Evolutionary conservation across 30 jellyfish, hydroid and myxozoan species (phyloP), one percentile per base, ranked within the genome.

Genomic region (Catostylus mosaicus): DNA sequence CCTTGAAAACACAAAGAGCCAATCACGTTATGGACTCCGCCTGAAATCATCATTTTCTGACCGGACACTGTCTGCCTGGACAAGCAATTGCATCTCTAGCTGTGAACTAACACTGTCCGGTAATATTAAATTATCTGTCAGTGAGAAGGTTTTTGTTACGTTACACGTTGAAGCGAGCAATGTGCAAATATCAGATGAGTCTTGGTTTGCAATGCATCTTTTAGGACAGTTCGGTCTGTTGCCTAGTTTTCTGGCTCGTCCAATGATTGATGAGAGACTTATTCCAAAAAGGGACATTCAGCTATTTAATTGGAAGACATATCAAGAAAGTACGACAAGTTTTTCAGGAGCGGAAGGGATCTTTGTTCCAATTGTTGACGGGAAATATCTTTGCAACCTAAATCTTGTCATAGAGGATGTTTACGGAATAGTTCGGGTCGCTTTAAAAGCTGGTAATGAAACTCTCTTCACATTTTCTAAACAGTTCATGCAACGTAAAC

Each of bases 231-330:
- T 30, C 38, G 84, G 85, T 35, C 30, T 69, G 22, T 30, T 60
- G 37, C 92, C 85, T 9, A 82, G 92, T 47, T 82, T 82, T 54
- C 71, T 82, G 2, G 92, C 92, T 0, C 73, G 85, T 34, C 80
- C 92, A 0, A 72, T 52, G n/a, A 38, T 16, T n/a, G 64, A 74
- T 24, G 83, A 52, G 30, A 36, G 70, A 12, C 18, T 50, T 35
- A 29, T 7, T 19, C 68, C 18, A n/a, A 82, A 68, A 22, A 45
- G 57, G 54, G 26, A 57, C 23, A 33, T 45, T 31, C 60, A 33
- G 54, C 37, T 63, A 62, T 20, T 52, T 51, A 65, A 38, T 68
- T 85, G 96, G 96, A 85, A 56, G 40, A 47, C 48, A 18, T 54
- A 63, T 73, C 88, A 85, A 20, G 79, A 75, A 24, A 85, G 89